Percentiles rank a stretch among this genome's conserved stretches.
Conservation (phyloP, 2,888 invertebrate species). For the Steinernema scapterisci region DNA sequence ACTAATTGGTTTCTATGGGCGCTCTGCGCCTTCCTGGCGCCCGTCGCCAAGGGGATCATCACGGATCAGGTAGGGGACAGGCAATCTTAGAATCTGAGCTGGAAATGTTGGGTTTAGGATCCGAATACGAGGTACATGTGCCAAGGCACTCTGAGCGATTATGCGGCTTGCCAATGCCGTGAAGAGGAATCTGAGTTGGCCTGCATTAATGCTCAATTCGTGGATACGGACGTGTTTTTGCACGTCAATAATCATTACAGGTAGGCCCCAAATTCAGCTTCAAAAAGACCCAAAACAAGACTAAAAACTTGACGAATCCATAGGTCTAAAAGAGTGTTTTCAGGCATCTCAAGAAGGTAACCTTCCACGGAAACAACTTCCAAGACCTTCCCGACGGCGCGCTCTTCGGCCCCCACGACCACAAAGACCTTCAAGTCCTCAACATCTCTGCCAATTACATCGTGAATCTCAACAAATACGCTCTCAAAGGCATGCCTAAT, state of each 20-base stretch:
- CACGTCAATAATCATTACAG: conserved; percentile 60
- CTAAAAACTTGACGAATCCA: not conserved
- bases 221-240: conserved; percentile 63
- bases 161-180: conserved; percentile 63
- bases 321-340: no score
- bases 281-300: no score
- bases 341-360: conserved; percentile 56
- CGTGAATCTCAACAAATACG: conserved; percentile 61
- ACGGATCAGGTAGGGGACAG: conserved; percentile 7
- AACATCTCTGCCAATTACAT: conserved; percentile 67
- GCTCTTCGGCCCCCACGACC: conserved; percentile 56
- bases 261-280: no score
- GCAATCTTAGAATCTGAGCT: not conserved
- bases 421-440: conserved; percentile 53
- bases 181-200: conserved; percentile 47
- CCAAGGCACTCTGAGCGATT: conserved; percentile 58
- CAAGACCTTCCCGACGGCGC: conserved; percentile 63
- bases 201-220: conserved; percentile 67
- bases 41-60: conserved; percentile 11
- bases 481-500: conserved; percentile 57
- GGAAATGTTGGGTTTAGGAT: conserved; percentile 42
- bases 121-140: conserved; percentile 52
- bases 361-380: conserved; percentile 67
- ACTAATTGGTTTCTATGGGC: conserved; percentile 17
- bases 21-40: conserved; percentile 7